Evolutionary conservation across 1,140 invertebrate species (phyloP).

Genomic region (Scaptomyza hsui): DNA sequence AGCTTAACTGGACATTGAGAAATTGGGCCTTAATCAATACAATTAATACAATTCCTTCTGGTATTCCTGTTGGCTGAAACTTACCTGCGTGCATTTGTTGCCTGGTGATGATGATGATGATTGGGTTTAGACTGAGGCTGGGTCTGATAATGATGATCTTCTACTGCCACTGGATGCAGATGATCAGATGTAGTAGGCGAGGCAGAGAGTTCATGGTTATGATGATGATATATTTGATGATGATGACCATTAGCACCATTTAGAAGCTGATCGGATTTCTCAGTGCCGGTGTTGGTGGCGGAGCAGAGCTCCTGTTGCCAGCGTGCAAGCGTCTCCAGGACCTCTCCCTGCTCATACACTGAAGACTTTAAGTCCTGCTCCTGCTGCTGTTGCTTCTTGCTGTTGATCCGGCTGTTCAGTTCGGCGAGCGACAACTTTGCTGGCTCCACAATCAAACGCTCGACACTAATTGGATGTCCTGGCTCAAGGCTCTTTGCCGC

Average conservation of each 20-base stretch:
- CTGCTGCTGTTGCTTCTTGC: neutral
- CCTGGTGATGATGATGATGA: conserved; percentile 62
- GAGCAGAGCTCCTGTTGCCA: conserved; percentile 54
- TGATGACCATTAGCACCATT: conserved; percentile 62
- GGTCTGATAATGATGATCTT: conserved; percentile 10
- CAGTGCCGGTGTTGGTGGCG: neutral
- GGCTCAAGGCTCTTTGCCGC: conserved; percentile 51
- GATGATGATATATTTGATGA: conserved; percentile 28
- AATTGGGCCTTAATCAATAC: too few relatives aligned
- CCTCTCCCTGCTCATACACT: conserved; percentile 34
- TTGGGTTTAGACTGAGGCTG: conserved; percentile 25
- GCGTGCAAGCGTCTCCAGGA: conserved; percentile 48
- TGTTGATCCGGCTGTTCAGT: conserved; percentile 24
- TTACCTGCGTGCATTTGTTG: conserved; percentile 75
- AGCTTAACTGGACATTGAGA: too few relatives aligned
- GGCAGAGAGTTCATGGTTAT: conserved; percentile 30
- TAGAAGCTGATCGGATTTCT: conserved; percentile 24
- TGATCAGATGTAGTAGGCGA: too few relatives aligned
- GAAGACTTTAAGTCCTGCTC: neutral
- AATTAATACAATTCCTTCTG: too few relatives aligned
- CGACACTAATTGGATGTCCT: conserved; percentile 29
- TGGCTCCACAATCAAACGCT: conserved; percentile 50
- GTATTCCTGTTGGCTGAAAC: conserved; percentile 14
- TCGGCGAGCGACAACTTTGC: conserved; percentile 27
- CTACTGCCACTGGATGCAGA: conserved; percentile 11